A percentile compares a stretch with the other conserved stretches of the same genome.
These are phyloP conservation scores for Drosophila kuntzei DNA, from an alignment of 2,888 invertebrate genomes.

Conservation along the genomic window DNA sequence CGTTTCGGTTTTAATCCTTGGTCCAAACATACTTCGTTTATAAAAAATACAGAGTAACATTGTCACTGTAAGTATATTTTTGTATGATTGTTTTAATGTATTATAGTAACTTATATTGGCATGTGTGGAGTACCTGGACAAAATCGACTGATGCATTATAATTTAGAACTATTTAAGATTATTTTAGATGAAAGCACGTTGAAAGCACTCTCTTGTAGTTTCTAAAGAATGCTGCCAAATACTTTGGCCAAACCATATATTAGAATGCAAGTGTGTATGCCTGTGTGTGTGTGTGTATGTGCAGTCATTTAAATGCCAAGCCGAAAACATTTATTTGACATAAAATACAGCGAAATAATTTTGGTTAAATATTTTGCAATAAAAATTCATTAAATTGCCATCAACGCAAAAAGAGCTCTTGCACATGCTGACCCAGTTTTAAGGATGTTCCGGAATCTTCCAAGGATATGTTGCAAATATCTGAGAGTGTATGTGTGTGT, in stretches of 20 bases:
- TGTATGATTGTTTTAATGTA: too few species aligned
- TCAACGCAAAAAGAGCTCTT: slow-evolving; percentile 23
- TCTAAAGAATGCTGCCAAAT: slow-evolving; percentile 16
- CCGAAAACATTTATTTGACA: slow-evolving; percentile 44
- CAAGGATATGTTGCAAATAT: slow-evolving; percentile 24
- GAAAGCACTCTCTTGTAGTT: slow-evolving; percentile 25
- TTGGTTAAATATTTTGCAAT: slow-evolving; percentile 55
- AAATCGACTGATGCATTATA: neutral
- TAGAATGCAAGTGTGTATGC: slow-evolving; percentile 1
- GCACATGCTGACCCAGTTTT: slow-evolving; percentile 52
- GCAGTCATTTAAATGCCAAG: slow-evolving; percentile 30
- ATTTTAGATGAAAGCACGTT: neutral
- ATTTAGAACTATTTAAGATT: neutral
- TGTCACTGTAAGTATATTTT: too few species aligned
- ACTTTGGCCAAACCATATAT: slow-evolving; percentile 5
- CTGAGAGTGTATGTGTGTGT: slow-evolving; percentile 6
- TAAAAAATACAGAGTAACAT: too few species aligned
- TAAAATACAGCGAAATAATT: slow-evolving; percentile 58
- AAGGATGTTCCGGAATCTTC: slow-evolving; percentile 12
- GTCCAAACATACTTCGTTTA: too few species aligned
- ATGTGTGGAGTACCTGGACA: neutral
- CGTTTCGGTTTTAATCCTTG: too few species aligned
- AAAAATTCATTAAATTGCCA: slow-evolving; percentile 58
- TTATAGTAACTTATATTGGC: too few species aligned
- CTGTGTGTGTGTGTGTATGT: slow-evolving; percentile 6